Conservation (phyloP, 2,113 vertebrate genomes). For the Micronycteris hirsuta region DNA sequence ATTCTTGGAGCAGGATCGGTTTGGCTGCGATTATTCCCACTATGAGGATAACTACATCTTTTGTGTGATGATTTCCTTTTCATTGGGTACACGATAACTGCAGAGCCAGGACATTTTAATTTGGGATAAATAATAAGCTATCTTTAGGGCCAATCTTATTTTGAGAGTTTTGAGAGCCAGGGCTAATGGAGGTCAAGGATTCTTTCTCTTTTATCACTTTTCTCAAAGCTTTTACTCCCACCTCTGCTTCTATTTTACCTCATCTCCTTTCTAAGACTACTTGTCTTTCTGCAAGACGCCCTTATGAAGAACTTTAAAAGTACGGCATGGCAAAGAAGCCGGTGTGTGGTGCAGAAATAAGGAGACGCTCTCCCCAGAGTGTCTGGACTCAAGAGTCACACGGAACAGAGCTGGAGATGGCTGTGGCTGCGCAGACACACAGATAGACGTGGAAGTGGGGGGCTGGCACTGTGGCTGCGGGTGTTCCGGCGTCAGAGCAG, state of each 20-base stretch:
- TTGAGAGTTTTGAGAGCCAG: slow-evolving; percentile 9
- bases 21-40: background rate
- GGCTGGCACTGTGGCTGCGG: background rate
- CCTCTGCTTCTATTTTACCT: background rate
- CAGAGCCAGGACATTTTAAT: slow-evolving; percentile 57
- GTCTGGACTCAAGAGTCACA: background rate
- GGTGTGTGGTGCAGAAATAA: too few relatives aligned
- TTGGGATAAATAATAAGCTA: slow-evolving; percentile 45
- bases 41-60: slow-evolving; percentile 11
- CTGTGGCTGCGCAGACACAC: background rate
- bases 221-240: background rate
- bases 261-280: background rate
- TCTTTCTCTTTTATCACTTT: background rate
- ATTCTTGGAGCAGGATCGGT: slow-evolving; percentile 38
- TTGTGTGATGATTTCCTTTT: slow-evolving; percentile 31
- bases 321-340: background rate
- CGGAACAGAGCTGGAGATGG: background rate
- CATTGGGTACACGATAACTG: slow-evolving; percentile 3
- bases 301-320: background rate
- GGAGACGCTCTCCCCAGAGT: background rate
- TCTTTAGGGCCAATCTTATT: slow-evolving; percentile 42
- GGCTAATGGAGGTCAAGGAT: slow-evolving; percentile 27
- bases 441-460: background rate
- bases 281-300: background rate
- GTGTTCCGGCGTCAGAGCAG: accelerated